phyloP scores from a whole-genome alignment of 1,140 invertebrate genomes.

The Hypothenemus hampei region DNA sequence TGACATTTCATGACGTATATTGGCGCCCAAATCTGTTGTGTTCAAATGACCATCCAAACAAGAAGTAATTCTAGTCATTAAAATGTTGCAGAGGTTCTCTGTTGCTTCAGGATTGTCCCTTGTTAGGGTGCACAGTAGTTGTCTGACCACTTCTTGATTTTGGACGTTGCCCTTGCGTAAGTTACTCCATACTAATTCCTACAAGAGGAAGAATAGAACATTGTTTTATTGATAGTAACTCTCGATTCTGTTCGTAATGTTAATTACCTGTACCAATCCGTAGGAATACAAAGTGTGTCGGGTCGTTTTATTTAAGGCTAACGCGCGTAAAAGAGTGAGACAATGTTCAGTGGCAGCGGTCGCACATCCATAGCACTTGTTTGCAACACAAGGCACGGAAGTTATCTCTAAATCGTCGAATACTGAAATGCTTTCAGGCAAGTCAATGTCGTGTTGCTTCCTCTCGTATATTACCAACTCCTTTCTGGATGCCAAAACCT shows the following conservation, averaged over 20 bases:
- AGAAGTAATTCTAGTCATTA: slow-evolving; percentile 77
- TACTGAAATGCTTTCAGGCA: slow-evolving; percentile 31
- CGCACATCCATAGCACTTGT: slow-evolving; percentile 76
- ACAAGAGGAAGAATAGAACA: not conserved
- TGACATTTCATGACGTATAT: slow-evolving; percentile 82
- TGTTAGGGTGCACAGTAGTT: slow-evolving; percentile 85
- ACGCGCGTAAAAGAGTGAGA: slow-evolving; percentile 83
- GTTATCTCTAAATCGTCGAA: slow-evolving; percentile 28
- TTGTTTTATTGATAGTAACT: not conserved
- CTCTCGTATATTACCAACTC: slow-evolving; percentile 91
- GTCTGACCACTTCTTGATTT: slow-evolving; percentile 80
- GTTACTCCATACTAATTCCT: slow-evolving; percentile 77
- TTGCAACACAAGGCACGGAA: slow-evolving; percentile 19
- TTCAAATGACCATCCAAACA: slow-evolving; percentile 57
- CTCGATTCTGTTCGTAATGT: not conserved
- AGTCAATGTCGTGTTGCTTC: slow-evolving; percentile 59
- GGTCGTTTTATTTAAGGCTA: slow-evolving; percentile 77
- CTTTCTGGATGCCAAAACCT: slow-evolving; percentile 49
- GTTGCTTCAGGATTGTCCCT: slow-evolving; percentile 84
- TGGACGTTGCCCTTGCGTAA: slow-evolving; percentile 71
- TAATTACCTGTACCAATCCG: slow-evolving; percentile 76
- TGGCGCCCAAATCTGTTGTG: slow-evolving; percentile 59
- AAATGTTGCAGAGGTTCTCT: slow-evolving; percentile 74
- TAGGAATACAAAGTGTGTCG: slow-evolving; percentile 76
- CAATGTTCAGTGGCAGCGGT: slow-evolving; percentile 88